Conservation (phyloP, 2,888 invertebrate species). For the Ennomos quercinarius region DNA sequence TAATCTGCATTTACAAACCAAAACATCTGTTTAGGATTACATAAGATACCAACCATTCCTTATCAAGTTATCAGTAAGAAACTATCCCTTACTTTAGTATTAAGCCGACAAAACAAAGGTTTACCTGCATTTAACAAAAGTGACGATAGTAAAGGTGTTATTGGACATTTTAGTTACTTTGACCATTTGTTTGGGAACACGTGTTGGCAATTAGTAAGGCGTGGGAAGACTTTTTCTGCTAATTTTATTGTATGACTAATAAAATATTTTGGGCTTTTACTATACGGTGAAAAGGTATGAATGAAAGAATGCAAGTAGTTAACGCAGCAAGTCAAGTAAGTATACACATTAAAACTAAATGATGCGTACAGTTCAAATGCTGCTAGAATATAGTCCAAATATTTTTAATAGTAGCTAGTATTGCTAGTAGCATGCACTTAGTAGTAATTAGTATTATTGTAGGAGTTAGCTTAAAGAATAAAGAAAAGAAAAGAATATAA, state of each 20-base stretch:
- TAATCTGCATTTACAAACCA: background rate
- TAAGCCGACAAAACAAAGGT: constrained; percentile 14
- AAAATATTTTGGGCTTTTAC: constrained; percentile 16
- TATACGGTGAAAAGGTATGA: no score
- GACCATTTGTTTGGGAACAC: constrained; percentile 52
- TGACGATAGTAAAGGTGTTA: constrained; percentile 42
- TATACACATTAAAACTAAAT: no score
- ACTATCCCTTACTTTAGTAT: constrained; percentile 1
- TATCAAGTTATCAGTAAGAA: no score
- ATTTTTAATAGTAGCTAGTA: no score
- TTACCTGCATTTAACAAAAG: constrained; percentile 45
- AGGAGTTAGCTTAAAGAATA: no score
- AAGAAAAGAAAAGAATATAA: no score
- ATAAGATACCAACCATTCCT: constrained; percentile 17
- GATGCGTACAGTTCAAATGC: no score
- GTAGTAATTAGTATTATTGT: no score
- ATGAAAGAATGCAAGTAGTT: no score
- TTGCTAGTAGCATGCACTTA: no score
- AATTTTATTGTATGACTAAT: constrained; percentile 19
- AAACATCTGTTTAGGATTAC: constrained; percentile 35
- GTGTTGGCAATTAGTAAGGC: constrained; percentile 54
- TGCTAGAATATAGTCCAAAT: no score
- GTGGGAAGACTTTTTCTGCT: constrained; percentile 44
- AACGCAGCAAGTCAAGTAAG: no score
- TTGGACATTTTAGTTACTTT: constrained; percentile 17